Evolutionary conservation across 2,888 invertebrate species (phyloP), one percentile per base, ranked within the genome.

Genomic region (Aquatica leii): DNA sequence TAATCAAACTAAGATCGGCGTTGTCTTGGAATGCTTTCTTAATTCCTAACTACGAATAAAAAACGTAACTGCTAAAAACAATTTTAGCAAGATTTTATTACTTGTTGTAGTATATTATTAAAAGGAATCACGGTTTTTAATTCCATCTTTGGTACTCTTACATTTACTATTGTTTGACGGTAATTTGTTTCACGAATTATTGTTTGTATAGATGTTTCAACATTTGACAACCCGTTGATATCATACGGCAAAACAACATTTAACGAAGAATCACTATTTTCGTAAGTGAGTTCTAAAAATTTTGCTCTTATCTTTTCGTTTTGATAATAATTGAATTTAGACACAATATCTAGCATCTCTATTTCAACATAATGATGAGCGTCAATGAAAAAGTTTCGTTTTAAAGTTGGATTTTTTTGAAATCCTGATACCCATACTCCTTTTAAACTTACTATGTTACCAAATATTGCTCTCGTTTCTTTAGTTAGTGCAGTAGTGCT

Each of bases 41-140:
- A 24, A 24, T 24, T 24, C 24, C 24, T 24, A 24, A 6, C 24
- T 24, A 24, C n/a, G n/a, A n/a, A n/a, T n/a, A n/a, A n/a, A n/a
- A n/a, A 24, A 24, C 2, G 24, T 6, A 24, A 24, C 6, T 4
- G 6, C 6, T 24, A 50, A 50, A 20, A 14, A 50, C 11, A 50
- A 9, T 34, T 21, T 2, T 21, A 52, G 2, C 12, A 21, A n/a
- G 6, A 20, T 1, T 3, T 43, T 6, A 34, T 17, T 57, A 92
- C 92, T 82, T 88, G 84, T n/a, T 83, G 78, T 49, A 92, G 77
- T 11, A 86, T 73, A 0, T 81, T 77, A n/a, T 82, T 82, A 20
- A 93, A 81, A 65, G 90, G 83, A 11, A 69, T 64, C 3, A 55
- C 49, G 2, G 59, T 61, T 48, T 67, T 68, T 48, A 71, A 70